A percentile compares a stretch with the other conserved stretches of the same genome.
phyloP scores from a whole-genome alignment of 2,113 vertebrate species.

The Muntiacus reevesi region DNA sequence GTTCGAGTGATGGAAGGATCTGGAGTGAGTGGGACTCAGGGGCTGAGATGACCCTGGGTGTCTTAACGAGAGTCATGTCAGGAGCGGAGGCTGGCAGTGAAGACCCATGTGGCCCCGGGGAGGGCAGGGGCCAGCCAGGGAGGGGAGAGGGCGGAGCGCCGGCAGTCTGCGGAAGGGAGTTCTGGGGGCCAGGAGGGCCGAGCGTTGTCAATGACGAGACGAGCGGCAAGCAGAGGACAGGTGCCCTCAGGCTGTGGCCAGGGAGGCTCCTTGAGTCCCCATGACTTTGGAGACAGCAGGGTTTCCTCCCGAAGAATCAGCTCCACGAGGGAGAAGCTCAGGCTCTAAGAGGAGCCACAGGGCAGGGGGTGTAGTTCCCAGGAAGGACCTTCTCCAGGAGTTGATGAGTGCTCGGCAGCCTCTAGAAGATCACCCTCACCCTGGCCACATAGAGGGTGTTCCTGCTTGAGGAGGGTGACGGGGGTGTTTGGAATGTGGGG shows the following conservation, averaged over 20 bases:
- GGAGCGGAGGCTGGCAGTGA: neutral
- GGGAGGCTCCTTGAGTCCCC: neutral
- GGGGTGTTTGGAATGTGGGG: neutral
- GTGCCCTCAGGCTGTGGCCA: neutral
- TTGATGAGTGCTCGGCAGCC: neutral
- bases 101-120: rapidly evolving
- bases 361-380: neutral
- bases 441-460: neutral
- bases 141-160: rapidly evolving
- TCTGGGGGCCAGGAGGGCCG: rapidly evolving
- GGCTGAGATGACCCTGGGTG: neutral
- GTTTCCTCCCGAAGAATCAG: neutral
- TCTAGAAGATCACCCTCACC: neutral
- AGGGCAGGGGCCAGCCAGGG: too few relatives aligned
- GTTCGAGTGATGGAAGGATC: neutral
- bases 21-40: neutral
- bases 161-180: neutral
- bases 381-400: neutral
- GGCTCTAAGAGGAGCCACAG: neutral
- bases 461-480: too few relatives aligned
- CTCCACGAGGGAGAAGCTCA: neutral
- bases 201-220: neutral
- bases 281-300: neutral
- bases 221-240: neutral
- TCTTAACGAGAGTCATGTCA: neutral